Conservation (phyloP, 2,797 vertebrate genomes). For the Propithecus perrieri region DNA sequence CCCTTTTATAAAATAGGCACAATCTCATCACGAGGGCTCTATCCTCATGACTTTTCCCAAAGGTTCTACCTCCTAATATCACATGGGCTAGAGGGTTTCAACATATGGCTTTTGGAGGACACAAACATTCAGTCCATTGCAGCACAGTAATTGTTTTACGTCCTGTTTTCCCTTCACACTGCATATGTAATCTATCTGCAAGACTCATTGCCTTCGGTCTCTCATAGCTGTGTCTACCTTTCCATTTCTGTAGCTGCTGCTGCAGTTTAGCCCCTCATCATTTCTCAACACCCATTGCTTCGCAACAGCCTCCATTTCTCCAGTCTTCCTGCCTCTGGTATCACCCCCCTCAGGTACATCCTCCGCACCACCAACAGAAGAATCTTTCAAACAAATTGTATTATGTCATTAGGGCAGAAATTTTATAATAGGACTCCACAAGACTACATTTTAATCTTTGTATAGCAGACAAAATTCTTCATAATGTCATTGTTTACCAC, state of each 20-base stretch:
- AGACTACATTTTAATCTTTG: neutral
- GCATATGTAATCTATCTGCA: neutral
- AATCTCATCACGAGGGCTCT: neutral
- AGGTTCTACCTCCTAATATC: neutral
- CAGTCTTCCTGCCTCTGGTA: neutral
- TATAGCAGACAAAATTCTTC: neutral
- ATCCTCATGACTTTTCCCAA: neutral
- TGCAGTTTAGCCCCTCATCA: neutral
- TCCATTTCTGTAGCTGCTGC: neutral
- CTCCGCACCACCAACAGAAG: neutral
- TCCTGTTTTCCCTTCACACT: neutral
- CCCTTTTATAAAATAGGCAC: too few relatives aligned
- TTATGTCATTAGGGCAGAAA: neutral
- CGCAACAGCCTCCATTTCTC: neutral
- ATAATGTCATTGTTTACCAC: neutral
- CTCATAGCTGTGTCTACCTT: neutral
- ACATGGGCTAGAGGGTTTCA: neutral
- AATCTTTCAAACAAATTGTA: neutral
- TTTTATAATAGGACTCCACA: neutral
- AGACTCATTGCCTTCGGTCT: neutral
- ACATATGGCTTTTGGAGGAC: neutral
- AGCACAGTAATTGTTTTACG: neutral
- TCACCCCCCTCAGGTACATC: neutral
- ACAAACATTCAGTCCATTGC: neutral
- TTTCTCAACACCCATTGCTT: fast-evolving